Evolutionary conservation across 2,113 vertebrate species (phyloP).

Genomic region (Felis catus): DNA sequence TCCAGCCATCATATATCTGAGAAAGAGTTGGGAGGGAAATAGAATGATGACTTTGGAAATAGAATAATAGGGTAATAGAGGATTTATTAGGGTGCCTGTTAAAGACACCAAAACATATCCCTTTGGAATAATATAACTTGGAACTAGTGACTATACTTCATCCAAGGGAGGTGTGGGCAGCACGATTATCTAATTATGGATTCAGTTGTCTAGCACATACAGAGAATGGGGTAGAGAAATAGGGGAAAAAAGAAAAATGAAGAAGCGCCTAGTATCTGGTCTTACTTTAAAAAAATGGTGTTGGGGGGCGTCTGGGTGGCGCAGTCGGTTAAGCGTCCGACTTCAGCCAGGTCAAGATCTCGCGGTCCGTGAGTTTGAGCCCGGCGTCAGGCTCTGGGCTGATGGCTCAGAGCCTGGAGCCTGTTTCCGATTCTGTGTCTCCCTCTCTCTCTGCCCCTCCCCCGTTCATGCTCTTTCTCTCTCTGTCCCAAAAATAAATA

Average conservation of each 20-base stretch:
- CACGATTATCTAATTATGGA: not conserved
- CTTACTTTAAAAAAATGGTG: slow-evolving; percentile 16
- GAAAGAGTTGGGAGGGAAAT: not conserved
- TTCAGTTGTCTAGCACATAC: not conserved
- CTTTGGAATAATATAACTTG: not conserved
- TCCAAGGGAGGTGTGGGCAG: not conserved
- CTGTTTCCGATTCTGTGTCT: no score
- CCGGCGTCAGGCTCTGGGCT: no score
- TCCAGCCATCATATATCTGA: not conserved
- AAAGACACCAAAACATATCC: not conserved
- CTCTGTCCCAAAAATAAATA: no score
- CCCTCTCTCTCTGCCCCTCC: no score
- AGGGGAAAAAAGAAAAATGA: not conserved
- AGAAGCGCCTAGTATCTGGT: not conserved
- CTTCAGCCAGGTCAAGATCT: no score
- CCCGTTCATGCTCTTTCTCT: no score
- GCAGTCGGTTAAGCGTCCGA: no score
- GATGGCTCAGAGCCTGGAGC: no score
- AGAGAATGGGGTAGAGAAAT: not conserved
- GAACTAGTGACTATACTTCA: not conserved
- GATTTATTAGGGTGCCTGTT: not conserved
- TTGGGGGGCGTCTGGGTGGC: no score
- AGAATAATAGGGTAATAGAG: not conserved
- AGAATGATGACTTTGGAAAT: not conserved
- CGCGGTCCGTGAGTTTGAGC: no score